Percentiles rank a stretch among this genome's conserved stretches.
Evolutionary conservation across 2,113 vertebrate genomes (phyloP).

Genomic region (Corvus cornix): DNA sequence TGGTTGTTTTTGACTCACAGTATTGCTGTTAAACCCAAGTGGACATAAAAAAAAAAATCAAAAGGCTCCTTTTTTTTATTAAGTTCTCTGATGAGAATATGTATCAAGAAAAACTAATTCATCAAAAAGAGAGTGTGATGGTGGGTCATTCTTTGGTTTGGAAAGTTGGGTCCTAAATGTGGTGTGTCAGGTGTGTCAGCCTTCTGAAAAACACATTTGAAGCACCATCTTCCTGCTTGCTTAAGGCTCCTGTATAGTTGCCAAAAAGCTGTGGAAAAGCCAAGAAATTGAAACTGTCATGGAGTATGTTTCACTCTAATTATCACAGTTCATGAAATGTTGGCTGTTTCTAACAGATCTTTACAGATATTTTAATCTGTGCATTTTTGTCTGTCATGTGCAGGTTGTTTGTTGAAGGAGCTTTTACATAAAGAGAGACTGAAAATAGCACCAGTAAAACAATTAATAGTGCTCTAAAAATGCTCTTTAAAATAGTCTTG

Average conservation of each 20-base stretch:
- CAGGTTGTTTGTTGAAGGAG: background rate
- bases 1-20: background rate
- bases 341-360: background rate
- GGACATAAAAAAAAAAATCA: background rate
- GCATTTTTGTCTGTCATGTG: rapidly evolving
- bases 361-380: background rate
- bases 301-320: background rate
- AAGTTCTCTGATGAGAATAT: background rate
- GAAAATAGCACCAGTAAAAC: background rate
- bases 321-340: background rate
- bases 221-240: background rate
- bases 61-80: background rate
- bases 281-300: background rate
- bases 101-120: background rate
- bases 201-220: background rate
- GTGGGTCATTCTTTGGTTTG: background rate
- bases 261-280: background rate
- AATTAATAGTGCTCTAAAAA: background rate
- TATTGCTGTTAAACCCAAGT: background rate
- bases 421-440: background rate
- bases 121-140: background rate
- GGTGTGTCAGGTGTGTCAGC: background rate
- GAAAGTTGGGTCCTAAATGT: background rate
- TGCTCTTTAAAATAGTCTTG: background rate
- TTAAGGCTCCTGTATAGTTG: background rate